Percentiles rank a stretch among this genome's conserved stretches.
These are phyloP conservation scores for Candoia aspera DNA, from an alignment of 2,113 vertebrate species.

Conservation along the genomic window DNA sequence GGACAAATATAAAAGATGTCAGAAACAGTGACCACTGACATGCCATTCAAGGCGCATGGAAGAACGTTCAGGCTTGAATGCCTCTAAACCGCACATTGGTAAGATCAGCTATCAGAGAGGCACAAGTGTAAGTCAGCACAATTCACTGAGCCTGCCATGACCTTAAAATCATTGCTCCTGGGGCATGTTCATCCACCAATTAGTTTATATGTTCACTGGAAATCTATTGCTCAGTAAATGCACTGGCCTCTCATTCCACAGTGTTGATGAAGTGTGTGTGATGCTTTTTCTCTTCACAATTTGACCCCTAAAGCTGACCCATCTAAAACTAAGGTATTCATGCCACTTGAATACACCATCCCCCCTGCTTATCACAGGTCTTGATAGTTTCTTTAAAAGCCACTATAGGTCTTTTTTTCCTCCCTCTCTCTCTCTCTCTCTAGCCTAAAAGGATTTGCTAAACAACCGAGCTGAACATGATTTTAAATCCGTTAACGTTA, in stretches of 20 bases:
- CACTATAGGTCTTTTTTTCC: conserved; percentile 39
- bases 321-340: conserved; percentile 77
- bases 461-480: conserved; percentile 12
- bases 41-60: conserved; percentile 86
- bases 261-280: conserved; percentile 86
- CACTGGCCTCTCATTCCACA: conserved; percentile 80
- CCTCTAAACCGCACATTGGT: conserved; percentile 83
- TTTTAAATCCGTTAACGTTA: not conserved
- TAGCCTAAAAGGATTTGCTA: conserved; percentile 46
- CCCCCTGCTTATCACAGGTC: conserved; percentile 62
- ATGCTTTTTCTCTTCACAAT: conserved; percentile 82
- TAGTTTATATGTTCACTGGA: conserved; percentile 80
- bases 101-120: conserved; percentile 89
- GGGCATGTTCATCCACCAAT: conserved; percentile 85
- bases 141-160: conserved; percentile 89
- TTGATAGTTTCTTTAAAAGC: conserved; percentile 71
- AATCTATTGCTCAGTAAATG: conserved; percentile 80
- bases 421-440: conserved; percentile 7
- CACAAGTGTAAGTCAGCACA: conserved; percentile 84
- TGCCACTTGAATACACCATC: conserved; percentile 69
- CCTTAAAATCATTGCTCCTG: conserved; percentile 87
- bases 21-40: conserved; percentile 87
- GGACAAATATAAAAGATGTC: conserved; percentile 93
- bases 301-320: conserved; percentile 80
- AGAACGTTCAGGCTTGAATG: conserved; percentile 85